These are phyloP conservation scores for Bubo blakistoni DNA, from an alignment of 2,113 vertebrate genomes.

Conservation along the genomic window DNA sequence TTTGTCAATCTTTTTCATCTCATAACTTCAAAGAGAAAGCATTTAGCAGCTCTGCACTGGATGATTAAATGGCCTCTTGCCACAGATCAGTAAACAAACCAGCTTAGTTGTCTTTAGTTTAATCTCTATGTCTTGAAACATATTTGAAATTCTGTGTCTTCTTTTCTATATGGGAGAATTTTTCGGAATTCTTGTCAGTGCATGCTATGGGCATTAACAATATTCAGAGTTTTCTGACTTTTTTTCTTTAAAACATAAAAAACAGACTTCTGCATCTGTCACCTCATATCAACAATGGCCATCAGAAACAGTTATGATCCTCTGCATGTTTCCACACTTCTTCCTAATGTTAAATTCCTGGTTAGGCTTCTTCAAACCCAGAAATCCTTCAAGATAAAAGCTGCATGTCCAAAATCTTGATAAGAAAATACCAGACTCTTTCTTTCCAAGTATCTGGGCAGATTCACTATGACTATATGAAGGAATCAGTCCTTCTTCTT, in stretches of 20 bases:
- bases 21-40: neutral
- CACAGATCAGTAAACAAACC: neutral
- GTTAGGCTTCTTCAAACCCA: neutral
- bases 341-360: neutral
- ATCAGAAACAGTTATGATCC: neutral
- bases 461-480: neutral
- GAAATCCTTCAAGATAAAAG: neutral
- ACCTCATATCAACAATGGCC: neutral
- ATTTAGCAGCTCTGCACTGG: neutral
- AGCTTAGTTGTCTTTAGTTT: neutral
- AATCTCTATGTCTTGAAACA: neutral
- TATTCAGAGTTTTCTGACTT: neutral
- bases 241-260: neutral
- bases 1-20: neutral
- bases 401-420: neutral
- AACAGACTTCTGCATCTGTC: neutral
- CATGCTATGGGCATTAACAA: neutral
- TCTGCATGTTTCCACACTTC: neutral
- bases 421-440: neutral
- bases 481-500: neutral
- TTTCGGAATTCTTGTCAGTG: neutral
- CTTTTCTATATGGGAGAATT: neutral
- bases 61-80: neutral
- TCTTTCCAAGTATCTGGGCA: neutral
- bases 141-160: neutral